Percentiles rank a stretch among this genome's conserved stretches.
phyloP scores from a whole-genome alignment of 2,797 vertebrate species.

The Dendrocincla tyrannina region DNA sequence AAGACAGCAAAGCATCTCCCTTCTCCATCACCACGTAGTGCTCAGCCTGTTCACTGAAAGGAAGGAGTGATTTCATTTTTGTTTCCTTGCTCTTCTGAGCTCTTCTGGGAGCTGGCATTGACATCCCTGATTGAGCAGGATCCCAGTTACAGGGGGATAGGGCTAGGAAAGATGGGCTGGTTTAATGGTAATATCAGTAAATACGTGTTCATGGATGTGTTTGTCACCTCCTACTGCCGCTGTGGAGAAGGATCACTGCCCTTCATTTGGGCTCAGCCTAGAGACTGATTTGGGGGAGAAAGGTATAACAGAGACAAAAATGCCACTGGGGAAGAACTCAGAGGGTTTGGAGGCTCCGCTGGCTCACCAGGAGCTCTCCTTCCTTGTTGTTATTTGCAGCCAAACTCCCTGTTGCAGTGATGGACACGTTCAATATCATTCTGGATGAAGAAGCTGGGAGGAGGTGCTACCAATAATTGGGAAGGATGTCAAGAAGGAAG shows the following conservation, averaged over 20 bases:
- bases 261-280: background rate
- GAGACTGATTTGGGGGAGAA: background rate
- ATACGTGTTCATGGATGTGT: background rate
- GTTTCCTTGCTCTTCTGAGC: background rate
- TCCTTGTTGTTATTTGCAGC: background rate
- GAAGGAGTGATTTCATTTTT: background rate
- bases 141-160: background rate
- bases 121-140: background rate
- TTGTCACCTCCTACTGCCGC: background rate
- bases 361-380: background rate
- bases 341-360: fast-evolving
- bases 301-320: background rate
- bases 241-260: background rate
- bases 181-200: background rate
- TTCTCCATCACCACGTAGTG: background rate
- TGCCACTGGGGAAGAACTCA: background rate
- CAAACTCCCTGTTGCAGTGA: background rate
- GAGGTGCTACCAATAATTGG: background rate
- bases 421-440: background rate
- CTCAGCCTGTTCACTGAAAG: background rate
- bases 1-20: background rate
- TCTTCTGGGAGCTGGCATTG: background rate
- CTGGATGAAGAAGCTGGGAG: background rate
- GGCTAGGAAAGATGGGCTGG: background rate
- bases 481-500: background rate